Base-by-base conservation (phyloP, 2,113 vertebrate genomes). In the Rissa tridactyla region DNA sequence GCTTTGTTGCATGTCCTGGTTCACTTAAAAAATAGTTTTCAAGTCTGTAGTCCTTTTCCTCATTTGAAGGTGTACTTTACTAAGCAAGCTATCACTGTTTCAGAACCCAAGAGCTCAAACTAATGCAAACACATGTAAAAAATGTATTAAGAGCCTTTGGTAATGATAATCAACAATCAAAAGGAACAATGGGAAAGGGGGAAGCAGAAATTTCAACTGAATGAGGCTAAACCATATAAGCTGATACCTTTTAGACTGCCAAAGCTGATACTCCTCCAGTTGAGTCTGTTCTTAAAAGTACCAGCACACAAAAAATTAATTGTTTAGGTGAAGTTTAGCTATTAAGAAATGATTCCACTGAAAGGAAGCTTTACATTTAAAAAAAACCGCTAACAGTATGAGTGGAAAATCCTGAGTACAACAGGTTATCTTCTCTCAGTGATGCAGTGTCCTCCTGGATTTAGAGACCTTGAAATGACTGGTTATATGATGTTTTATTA, bases 401-500 rank as follows among this genome's bases (percentile, higher is more conserved):
- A 80, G 16, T 69, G 9, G 42, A 79, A 93, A 71, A 36, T 34
- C 16, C 6, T 23, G 38, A 55, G 9, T 69, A 38, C 26, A 62
- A 32, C 22, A 75, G 32, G 22, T 87, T 90, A 10, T 66, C 30
- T 68, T 79, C 13, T 72, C n/a, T 85, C 30, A 60, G 26, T 78
- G 79, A 57, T 75, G 25, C 44, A n/a, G 16, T 34, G 34, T 65
- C 71, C 0, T 0, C 21, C 54, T 90, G 68, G 44, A 49, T 90
- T 90, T 90, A 51, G 47, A 82, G 75, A 92, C 71, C 61, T 93
- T 95, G 58, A 72, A 85, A 87, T 90, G 32, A 84, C 77, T 89
- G 55, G 32, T 79, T 85, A 38, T 66, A 38, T 75, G 32, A 62
- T 72, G 13, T 88, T 92, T 82, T 92, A 30, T 88, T 85, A 88